Evolutionary conservation across 1,140 invertebrate genomes (phyloP), one percentile per base, ranked within the genome.

Genomic region (Diorhabda sublineata): DNA sequence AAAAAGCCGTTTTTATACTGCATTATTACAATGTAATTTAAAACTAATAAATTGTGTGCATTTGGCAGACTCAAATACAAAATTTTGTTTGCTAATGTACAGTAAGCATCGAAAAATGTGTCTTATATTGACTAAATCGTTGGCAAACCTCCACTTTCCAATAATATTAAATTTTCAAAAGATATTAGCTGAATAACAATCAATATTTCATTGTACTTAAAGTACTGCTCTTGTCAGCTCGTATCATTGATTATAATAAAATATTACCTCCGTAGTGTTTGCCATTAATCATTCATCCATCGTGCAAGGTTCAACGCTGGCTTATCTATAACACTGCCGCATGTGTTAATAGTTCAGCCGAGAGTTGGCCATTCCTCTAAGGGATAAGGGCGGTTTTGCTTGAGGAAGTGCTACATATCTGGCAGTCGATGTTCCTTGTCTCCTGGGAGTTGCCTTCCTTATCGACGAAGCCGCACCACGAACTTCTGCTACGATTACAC

Each of bases 401-500:
- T 69, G 72, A 76, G 74, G 75, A 76, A 77, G 74, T 75, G 76
- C 42, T 77, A 77, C 76, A 77, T 76, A 74, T 77, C 72, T 77
- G 75, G 72, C 67, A 71, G 75, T 60, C 72, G 70, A 71, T 75
- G 73, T 75, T 75, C 70, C 43, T 57, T 44, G 64, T 76, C 75
- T 72, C 72, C 68, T 59, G 76, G 74, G 74, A 75, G 71, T 74
- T 75, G 74, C 70, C 71, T 62, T 72, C 73, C 71, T 76, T 78
- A 76, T 76, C 76, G 75, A 74, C 76, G 63, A 56, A 69, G 73
- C 71, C 72, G 73, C 73, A 75, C 70, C 67, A 73, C 73, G 71
- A 72, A 75, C 76, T 74, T 74, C 74, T 78, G 76, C 76, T 75
- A 70, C 75, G 76, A 78, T 78, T 78, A 78, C 76, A 78, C 75